These are phyloP conservation scores for Lindbergichthys nudifrons DNA, from an alignment of 2,797 vertebrate species.

Conservation along the genomic window DNA sequence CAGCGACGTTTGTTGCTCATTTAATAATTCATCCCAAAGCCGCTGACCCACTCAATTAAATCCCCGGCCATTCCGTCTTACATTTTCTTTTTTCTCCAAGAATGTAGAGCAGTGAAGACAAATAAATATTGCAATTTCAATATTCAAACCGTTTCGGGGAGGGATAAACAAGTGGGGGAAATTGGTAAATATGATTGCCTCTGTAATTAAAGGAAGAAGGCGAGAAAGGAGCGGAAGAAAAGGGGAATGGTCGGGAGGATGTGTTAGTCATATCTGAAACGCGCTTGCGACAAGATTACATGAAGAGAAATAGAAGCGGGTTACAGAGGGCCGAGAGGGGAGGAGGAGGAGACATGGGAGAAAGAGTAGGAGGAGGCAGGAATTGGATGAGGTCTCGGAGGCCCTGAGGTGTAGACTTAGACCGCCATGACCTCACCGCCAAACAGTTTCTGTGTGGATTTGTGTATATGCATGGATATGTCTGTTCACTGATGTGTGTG, in stretches of 20 bases:
- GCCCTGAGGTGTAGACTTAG: constrained; percentile 70
- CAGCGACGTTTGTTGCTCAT: constrained; percentile 65
- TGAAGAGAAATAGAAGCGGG: constrained; percentile 71
- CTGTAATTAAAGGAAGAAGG: constrained; percentile 80
- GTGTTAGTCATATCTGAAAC: constrained; percentile 79
- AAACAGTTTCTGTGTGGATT: constrained; percentile 5
- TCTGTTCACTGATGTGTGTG: constrained; percentile 40
- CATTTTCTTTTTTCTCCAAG: constrained; percentile 55
- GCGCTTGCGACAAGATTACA: constrained; percentile 77
- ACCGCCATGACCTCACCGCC: constrained; percentile 61
- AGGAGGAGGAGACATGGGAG: constrained; percentile 51
- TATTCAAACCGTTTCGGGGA: constrained; percentile 78
- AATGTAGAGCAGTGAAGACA: constrained; percentile 55
- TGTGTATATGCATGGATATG: constrained; percentile 11
- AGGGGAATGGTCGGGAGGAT: constrained; percentile 66
- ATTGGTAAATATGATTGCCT: constrained; percentile 79
- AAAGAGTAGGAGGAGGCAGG: constrained; percentile 53
- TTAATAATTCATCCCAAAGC: constrained; percentile 80
- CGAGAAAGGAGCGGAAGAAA: constrained; percentile 56
- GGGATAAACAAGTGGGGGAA: constrained; percentile 75
- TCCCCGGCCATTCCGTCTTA: constrained; percentile 65
- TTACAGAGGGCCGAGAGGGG: constrained; percentile 60
- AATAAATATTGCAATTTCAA: constrained; percentile 78
- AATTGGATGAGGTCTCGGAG: constrained; percentile 70
- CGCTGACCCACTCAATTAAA: constrained; percentile 85